phyloP scores from a whole-genome alignment of 2,797 vertebrate species.

The Microctenopoma stevenorrisi region DNA sequence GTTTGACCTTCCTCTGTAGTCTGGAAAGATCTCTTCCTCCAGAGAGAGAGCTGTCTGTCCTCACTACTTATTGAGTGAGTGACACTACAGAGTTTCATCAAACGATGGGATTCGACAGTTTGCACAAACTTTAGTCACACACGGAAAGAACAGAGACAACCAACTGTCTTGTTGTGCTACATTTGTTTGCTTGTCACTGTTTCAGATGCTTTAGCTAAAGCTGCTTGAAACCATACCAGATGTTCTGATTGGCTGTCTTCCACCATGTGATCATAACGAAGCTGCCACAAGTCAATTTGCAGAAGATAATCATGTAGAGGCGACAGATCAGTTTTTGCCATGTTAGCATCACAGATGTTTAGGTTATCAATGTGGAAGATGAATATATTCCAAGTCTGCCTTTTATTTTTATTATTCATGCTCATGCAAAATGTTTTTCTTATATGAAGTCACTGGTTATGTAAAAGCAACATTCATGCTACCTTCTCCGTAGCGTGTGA shows the following conservation, averaged over 20 bases:
- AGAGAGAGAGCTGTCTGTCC: conserved; percentile 29
- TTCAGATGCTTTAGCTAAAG: conserved; percentile 32
- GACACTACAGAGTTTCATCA: conserved; percentile 40
- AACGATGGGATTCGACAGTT: conserved; percentile 62
- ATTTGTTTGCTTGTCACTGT: conserved; percentile 43
- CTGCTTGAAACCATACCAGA: conserved; percentile 49
- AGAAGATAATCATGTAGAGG: conserved; percentile 54
- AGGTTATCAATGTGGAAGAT: conserved; percentile 40
- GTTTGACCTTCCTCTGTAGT: conserved; percentile 55
- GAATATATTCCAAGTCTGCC: background rate
- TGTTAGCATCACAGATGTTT: conserved; percentile 41
- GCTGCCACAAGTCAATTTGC: conserved; percentile 40
- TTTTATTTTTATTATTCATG: conserved; percentile 22
- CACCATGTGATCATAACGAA: conserved; percentile 34
- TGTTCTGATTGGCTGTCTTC: conserved; percentile 52
- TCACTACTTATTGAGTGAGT: conserved; percentile 37
- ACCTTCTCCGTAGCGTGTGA: background rate
- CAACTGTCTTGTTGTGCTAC: conserved; percentile 34
- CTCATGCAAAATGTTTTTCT: conserved; percentile 30
- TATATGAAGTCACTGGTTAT: conserved; percentile 14
- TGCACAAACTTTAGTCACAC: conserved; percentile 47
- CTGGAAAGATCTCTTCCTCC: conserved; percentile 14
- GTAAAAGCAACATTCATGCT: conserved; percentile 32
- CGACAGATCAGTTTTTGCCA: conserved; percentile 49
- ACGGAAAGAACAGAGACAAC: conserved; percentile 40